Evolutionary conservation across 2,797 vertebrate species (phyloP).

Genomic region (Sebastes itinus): DNA sequence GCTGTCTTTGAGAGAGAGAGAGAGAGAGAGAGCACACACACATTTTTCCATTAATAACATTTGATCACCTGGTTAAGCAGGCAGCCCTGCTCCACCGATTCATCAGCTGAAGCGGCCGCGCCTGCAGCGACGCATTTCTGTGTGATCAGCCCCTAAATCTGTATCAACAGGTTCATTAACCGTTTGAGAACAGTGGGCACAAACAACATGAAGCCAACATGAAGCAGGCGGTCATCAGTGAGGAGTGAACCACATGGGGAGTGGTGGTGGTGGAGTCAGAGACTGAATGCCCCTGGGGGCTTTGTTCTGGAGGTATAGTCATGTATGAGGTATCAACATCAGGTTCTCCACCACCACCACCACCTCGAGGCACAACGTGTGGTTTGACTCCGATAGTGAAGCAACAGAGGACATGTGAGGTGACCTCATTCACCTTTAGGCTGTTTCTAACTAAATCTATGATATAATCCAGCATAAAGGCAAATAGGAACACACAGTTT

Average conservation of each 20-base stretch:
- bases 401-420: constrained; percentile 22
- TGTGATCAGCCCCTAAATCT: neutral
- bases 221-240: constrained; percentile 11
- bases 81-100: too few relatives aligned
- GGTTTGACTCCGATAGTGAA: neutral
- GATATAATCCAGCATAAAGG: neutral
- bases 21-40: too few relatives aligned
- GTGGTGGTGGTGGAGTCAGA: constrained; percentile 1
- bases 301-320: constrained; percentile 46
- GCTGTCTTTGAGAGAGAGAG: too few relatives aligned
- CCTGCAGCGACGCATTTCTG: too few relatives aligned
- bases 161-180: neutral
- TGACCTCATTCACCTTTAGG: constrained; percentile 34
- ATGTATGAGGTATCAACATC: constrained; percentile 37
- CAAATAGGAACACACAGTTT: neutral
- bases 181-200: neutral
- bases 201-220: neutral
- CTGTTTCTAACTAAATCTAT: constrained; percentile 9
- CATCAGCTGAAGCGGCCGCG: too few relatives aligned
- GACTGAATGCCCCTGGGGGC: constrained; percentile 3
- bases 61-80: too few relatives aligned
- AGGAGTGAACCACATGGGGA: constrained; percentile 23
- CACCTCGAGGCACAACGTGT: neutral
- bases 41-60: too few relatives aligned
- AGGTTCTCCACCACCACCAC: neutral